Evolutionary conservation across 1,140 invertebrate genomes (phyloP).

Genomic region (Papilio polyxenes): DNA sequence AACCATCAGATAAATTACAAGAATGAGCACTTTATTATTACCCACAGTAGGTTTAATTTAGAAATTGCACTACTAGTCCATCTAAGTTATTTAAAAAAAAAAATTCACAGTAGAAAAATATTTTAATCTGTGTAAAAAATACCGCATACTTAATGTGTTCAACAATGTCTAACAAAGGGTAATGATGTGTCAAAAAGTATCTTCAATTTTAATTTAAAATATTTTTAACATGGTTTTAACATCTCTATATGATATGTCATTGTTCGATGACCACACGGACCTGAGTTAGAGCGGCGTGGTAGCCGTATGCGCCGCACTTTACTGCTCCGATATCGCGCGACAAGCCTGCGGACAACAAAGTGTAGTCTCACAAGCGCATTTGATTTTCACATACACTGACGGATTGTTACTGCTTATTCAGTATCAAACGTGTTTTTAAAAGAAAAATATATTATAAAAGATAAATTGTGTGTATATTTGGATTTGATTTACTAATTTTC

Average conservation of each 20-base stretch:
- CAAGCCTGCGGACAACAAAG: slow-evolving; percentile 52
- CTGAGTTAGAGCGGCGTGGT: slow-evolving; percentile 59
- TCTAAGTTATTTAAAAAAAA: no score
- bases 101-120: no score
- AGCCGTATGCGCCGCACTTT: slow-evolving; percentile 67
- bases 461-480: not conserved
- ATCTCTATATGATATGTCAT: slow-evolving; percentile 46
- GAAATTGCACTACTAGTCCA: no score
- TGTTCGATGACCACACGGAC: slow-evolving; percentile 49
- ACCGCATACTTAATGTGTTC: no score
- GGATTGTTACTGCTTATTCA: not conserved
- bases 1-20: no score
- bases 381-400: slow-evolving; percentile 6
- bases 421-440: not conserved
- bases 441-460: no score
- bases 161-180: no score
- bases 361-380: slow-evolving; percentile 1
- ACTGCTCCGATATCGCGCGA: slow-evolving; percentile 61
- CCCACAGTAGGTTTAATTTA: no score
- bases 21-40: no score
- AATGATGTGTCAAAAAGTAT: not conserved
- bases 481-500: not conserved
- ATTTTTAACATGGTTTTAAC: slow-evolving; percentile 31
- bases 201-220: not conserved
- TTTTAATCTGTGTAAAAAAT: no score